Base-by-base conservation (phyloP, 2,797 vertebrate species). In the Fistularia tabacaria region DNA sequence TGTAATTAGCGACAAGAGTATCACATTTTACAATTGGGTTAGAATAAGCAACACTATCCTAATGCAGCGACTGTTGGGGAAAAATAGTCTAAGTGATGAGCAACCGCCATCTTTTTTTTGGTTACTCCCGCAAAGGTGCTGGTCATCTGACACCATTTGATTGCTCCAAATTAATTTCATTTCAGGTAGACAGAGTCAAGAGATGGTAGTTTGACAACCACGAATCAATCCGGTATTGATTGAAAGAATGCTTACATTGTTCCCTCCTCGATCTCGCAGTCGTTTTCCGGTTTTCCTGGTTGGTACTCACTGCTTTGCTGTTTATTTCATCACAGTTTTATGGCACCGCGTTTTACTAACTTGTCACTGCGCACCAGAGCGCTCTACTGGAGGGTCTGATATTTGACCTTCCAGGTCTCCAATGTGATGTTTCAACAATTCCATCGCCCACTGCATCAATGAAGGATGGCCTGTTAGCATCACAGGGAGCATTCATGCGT, bases 401-500 rank as follows among this genome's bases (percentile, higher is more conserved):
- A 71, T 38, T 58, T 76, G 55, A 85, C 77, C 69, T 69, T 69
- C 10, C 46, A 46, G 71, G 75, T 66, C 77, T 62, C 57, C 44
- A 51, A 46, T 36, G 53, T 54, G 57, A 56, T 49, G 46, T 51
- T 59, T 61, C 12, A 36, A 53, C 69, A 52, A 54, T 10, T 56
- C 49, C 39, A 8, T 42, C 38, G 9, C 61, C 52, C 42, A 49
- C 57, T 43, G 7, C 25, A 40, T 25, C 6, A 1, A 80, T 89
- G 86, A 90, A 64, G 67, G 80, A 88, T 69, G 64, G 66, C 69
- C 74, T 58, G 63, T 86, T 85, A 84, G 64, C 62, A 38, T 81
- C 81, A 73, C 76, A 44, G 71, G 76, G 76, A 77, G 77, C 73
- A 47, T 37, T 79, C 76, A 68, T 80, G 84, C 64, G 66, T 83